Evolutionary conservation across 2,113 vertebrate genomes (phyloP).

Genomic region (Girardinichthys multiradiatus): DNA sequence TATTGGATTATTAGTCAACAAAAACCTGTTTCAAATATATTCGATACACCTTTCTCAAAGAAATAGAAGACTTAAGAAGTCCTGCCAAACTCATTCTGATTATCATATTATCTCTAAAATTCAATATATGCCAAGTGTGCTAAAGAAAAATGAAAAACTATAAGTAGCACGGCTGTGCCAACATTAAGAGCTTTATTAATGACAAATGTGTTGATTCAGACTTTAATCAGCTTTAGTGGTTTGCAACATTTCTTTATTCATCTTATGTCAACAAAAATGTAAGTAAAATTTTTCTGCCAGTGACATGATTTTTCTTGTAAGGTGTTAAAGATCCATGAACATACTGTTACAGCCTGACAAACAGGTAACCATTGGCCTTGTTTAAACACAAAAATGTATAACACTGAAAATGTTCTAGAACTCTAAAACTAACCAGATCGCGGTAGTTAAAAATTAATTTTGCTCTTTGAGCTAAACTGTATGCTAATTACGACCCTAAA

Average conservation of each 20-base stretch:
- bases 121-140: neutral
- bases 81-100: neutral
- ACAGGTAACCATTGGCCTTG: neutral
- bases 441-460: neutral
- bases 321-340: conserved; percentile 25
- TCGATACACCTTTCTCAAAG: neutral
- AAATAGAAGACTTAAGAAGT: neutral
- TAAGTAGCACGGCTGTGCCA: neutral
- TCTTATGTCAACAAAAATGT: neutral
- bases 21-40: neutral
- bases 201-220: conserved; percentile 7
- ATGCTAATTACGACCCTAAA: neutral
- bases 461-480: conserved; percentile 5
- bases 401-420: neutral
- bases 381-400: neutral
- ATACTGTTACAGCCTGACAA: conserved; percentile 5
- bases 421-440: neutral
- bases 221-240: conserved; percentile 5
- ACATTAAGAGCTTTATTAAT: neutral
- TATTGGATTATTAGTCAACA: neutral
- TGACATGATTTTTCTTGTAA: conserved; percentile 3
- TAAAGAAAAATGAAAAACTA: neutral
- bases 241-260: neutral
- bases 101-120: neutral
- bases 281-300: neutral